Base-by-base conservation (phyloP, 1,140 invertebrate genomes). In the Cydia strobilella region DNA sequence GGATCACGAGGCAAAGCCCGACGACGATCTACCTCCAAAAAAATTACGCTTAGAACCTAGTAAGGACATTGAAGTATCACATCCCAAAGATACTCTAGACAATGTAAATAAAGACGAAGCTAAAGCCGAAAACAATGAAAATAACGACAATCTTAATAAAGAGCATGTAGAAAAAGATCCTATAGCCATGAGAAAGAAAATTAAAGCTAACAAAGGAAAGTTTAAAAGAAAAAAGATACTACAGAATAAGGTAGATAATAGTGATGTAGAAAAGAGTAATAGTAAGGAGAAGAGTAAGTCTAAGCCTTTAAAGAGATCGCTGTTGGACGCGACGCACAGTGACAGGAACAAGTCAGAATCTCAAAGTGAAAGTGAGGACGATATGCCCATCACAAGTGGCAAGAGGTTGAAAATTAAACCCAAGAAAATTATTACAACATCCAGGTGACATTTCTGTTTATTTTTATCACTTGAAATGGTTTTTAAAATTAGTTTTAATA, bases 331-430 rank as follows among this genome's bases (percentile, higher is more conserved):
- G 18, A 86, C 86, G 5, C 73, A 86, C 35, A 88, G 85, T 85
- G 89, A 91, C 76, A 93, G 89, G 85, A 89, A 80, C 75, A 88
- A 90, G 84, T 86, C 90, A 62, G 93, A 92, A 90, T 93, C 93
- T 87, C 88, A 89, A 74, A 92, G 89, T 63, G 93, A 93, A 76
- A 91, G 90, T 75, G 93, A 93, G 39, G 88, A 89, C 39, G 86
- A 93, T 18, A 88, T 92, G 75, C 84, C 86, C 4, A 80, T 85
- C 15, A 84, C 82, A 7, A 86, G 82, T 72, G 88, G 91, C 2
- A 93, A 93, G 77, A 83, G 91, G 59, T 80, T 92, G 39, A 93
- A 93, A 85, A 90, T 88, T 75, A 93, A 93, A 82, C 89, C 92
- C 66, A 93, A 93, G 81, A 91, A 90, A 80, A 89, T 90, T 65